phyloP scores from a whole-genome alignment of 2,888 invertebrate genomes.

The Anaspis maculata region DNA sequence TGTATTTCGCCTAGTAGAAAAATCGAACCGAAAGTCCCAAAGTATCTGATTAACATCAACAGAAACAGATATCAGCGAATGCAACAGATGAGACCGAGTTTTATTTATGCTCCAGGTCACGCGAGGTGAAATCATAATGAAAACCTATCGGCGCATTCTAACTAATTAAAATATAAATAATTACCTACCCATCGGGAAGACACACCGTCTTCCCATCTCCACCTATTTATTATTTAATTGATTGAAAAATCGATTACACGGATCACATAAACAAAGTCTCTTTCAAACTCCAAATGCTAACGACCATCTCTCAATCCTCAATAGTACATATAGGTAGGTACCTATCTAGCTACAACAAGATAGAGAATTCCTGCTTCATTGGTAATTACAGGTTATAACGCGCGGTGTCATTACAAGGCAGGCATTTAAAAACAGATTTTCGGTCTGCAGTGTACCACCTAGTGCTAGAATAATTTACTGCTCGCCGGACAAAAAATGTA shows the following conservation, averaged over 20 bases:
- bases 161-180: conserved; percentile 20
- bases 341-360: too few relatives aligned
- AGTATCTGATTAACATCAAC: too few relatives aligned
- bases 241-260: conserved; percentile 4
- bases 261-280: too few relatives aligned
- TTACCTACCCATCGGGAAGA: conserved; percentile 3
- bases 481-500: background rate
- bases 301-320: too few relatives aligned
- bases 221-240: conserved; percentile 6
- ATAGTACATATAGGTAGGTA: too few relatives aligned
- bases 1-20: too few relatives aligned
- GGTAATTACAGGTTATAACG: background rate
- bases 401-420: background rate
- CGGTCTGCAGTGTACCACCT: background rate
- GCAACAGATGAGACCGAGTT: conserved; percentile 8
- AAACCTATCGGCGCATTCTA: conserved; percentile 17
- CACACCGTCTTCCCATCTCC: background rate
- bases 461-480: background rate
- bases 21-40: too few relatives aligned
- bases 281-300: too few relatives aligned
- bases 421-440: background rate
- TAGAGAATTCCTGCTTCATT: too few relatives aligned
- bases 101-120: conserved; percentile 21
- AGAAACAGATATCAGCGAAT: too few relatives aligned
- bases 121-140: conserved; percentile 19